Evolutionary conservation across 2,888 invertebrate species (phyloP), one percentile per base, ranked within the genome.

Genomic region (Tiphia femorata): DNA sequence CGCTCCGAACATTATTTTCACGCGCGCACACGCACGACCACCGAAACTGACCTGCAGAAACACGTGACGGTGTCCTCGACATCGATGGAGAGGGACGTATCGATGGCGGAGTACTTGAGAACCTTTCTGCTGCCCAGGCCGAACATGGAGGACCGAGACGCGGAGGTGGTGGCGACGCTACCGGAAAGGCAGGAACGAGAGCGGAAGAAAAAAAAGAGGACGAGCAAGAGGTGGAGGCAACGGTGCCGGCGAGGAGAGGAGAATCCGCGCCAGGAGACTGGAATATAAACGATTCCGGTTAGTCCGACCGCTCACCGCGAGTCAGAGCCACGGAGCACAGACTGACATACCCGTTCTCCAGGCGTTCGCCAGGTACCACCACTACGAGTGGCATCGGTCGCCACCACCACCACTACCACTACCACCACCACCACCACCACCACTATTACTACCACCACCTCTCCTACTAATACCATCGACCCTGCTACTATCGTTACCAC

Each of bases 21-120:
- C 37, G 17, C 19, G 3, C 4, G 7, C 3, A 7, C 35, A 12
- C 16, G 17, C 25, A 38, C 20, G 40, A 67, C n/a, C n/a, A n/a
- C n/a, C n/a, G n/a, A n/a, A n/a, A 70, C 78, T 85, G 86, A 92
- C 92, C 92, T 91, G 90, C 92, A 92, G 85, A 92, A 92, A 83
- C 92, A 92, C 76, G 91, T 91, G 82, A 92, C 91, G 58, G 91
- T 91, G 74, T 88, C 87, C 77, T 88, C 88, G 70, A 91, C 89
- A 81, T 91, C 91, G 72, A 90, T 81, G 67, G 90, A 88, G 70
- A 89, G 83, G 61, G 88, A 87, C 69, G 86, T 76, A 61, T 81
- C 80, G 70, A 83, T 85, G 75, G 76, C 78, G 72, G 80, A 81
- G 71, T 81, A 83, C 63, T 80, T 81, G 38, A 80, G 72, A 37